Base-by-base conservation (phyloP, 2,888 invertebrate species). In the Temnothorax unifasciatus region DNA sequence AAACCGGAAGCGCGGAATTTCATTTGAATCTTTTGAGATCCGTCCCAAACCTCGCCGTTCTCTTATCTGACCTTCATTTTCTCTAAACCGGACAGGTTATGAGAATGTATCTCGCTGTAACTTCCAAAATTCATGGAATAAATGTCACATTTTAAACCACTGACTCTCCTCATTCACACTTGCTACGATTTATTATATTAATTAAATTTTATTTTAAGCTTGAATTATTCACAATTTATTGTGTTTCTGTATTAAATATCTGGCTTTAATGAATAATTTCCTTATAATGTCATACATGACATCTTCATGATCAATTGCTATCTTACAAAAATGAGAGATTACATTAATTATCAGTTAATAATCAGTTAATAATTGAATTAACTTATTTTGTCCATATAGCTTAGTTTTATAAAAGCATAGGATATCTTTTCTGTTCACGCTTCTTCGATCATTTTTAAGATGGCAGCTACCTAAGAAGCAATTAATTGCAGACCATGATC, bases 1-100 rank as follows among this genome's bases (percentile, higher is more conserved):
- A 84, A 90, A 86, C 82, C 87, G 86, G 47, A 88, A 87, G 89
- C 87, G 84, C 82, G 86, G 86, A 91, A 92, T 92, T 91, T 91
- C 90, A 90, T 90, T 91, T 81, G 86, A 89, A 90, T 87, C 86
- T 84, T 79, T 77, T 81, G 85, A 18, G 13, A 59, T 41, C 82
- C 84, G 52, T 71, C 83, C 41, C 61, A 38, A 69, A 57, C 21
- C 15, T 74, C 73, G 59, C 29, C 25, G 13, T 68, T 71, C 79
- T 79, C 83, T 88, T 85, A 85, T 84, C 86, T 85, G 85, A 77
- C 63, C 77, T 81, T 89, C 85, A 86, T 85, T 85, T 84, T 79
- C 34, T 69, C 69, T 44, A 38, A 34, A 82, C 69, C 52, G 44
- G 61, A 59, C 64, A 59, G 38, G 18, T 81, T 73, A 81, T 73